A percentile compares a stretch with the other conserved stretches of the same genome.
Evolutionary conservation across 2,113 vertebrate genomes (phyloP).

Genomic region (Strix uralensis): DNA sequence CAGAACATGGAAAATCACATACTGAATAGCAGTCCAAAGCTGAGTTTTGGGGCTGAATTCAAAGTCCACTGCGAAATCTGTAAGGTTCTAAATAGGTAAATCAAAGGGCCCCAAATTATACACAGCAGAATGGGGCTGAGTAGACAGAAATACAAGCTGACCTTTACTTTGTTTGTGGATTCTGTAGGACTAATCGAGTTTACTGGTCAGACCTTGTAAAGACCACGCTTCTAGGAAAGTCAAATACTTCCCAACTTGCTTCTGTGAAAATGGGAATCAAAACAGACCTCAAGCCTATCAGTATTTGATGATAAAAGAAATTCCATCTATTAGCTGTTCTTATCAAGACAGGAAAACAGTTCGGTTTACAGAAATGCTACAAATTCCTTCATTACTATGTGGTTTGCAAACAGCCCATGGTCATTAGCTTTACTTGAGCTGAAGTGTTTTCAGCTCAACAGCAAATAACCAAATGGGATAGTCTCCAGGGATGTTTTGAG

Average conservation of each 20-base stretch:
- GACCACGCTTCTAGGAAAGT: not conserved
- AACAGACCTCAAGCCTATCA: not conserved
- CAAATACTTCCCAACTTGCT: not conserved
- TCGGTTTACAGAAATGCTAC: not conserved
- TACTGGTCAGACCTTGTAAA: not conserved
- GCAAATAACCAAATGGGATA: not conserved
- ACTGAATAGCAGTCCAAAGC: not conserved
- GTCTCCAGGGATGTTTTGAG: not conserved
- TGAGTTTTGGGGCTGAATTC: not conserved
- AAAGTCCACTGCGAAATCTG: not conserved
- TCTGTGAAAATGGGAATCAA: not conserved
- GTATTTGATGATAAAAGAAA: not conserved
- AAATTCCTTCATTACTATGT: not conserved
- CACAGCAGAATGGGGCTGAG: not conserved
- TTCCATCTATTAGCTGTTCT: not conserved
- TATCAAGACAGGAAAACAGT: not conserved
- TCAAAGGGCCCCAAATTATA: not conserved
- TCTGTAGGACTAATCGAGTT: not conserved
- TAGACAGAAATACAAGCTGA: not conserved
- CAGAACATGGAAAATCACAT: not conserved
- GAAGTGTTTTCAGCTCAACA: not conserved
- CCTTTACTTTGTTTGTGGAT: not conserved
- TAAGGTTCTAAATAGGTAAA: not conserved
- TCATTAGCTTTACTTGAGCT: not conserved
- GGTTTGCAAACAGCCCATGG: not conserved